phyloP scores from a whole-genome alignment of 2,888 invertebrate species.

The Epiperipatus broadwayi region DNA sequence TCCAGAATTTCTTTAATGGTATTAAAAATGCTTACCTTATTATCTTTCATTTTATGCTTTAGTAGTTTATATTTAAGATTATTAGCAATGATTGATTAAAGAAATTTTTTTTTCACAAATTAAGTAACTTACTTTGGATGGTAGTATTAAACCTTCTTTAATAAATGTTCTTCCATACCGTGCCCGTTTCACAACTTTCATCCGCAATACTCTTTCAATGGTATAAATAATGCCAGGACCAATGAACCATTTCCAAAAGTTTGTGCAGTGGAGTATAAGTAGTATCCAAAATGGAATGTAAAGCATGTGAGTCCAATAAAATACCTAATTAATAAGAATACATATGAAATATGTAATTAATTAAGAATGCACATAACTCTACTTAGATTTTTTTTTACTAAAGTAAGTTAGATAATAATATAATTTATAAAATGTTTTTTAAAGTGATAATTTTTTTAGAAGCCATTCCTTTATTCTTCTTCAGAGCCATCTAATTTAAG shows the following conservation, averaged over 20 bases:
- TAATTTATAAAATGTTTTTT: neutral
- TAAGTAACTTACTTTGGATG: conserved; percentile 48
- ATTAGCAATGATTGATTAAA: too few relatives aligned
- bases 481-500: too few relatives aligned
- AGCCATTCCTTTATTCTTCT: too few relatives aligned
- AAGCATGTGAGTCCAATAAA: conserved; percentile 80
- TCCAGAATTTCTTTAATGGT: too few relatives aligned
- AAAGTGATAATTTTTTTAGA: too few relatives aligned
- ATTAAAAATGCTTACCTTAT: too few relatives aligned
- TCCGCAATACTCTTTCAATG: conserved; percentile 48
- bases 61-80: too few relatives aligned
- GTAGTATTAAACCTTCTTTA: conserved; percentile 61
- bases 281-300: conserved; percentile 68
- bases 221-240: conserved; percentile 57
- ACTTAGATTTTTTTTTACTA: neutral
- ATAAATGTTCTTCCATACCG: conserved; percentile 68
- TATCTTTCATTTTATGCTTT: too few relatives aligned
- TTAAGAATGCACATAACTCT: neutral
- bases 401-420: neutral
- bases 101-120: too few relatives aligned
- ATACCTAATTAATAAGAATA: conserved; percentile 40
- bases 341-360: neutral
- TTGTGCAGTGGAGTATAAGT: conserved; percentile 64
- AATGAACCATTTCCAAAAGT: conserved; percentile 89
- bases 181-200: too few relatives aligned